A percentile compares a stretch with the other conserved stretches of the same genome.
phyloP scores from a whole-genome alignment of 2,113 vertebrate genomes.

The Caloenas nicobarica region DNA sequence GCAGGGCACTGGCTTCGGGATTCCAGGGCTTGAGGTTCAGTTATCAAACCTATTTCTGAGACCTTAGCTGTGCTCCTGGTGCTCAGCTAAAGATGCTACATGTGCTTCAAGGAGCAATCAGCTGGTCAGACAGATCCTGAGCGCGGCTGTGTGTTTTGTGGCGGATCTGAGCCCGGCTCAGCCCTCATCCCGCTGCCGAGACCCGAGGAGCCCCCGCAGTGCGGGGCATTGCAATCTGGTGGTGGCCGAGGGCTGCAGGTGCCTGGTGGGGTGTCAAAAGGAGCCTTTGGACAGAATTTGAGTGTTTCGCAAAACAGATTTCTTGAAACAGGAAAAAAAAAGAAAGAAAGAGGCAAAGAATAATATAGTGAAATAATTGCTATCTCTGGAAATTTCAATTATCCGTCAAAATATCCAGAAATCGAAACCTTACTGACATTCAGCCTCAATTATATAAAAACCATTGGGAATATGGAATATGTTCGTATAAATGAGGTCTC shows the following conservation, averaged over 20 bases:
- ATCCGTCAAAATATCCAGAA: slow-evolving; percentile 59
- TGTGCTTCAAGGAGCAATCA: not conserved
- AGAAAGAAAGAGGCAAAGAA: not conserved
- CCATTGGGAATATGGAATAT: slow-evolving; percentile 28
- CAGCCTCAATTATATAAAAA: slow-evolving; percentile 58
- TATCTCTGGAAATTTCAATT: slow-evolving; percentile 59
- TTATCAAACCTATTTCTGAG: not conserved
- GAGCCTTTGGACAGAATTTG: not conserved
- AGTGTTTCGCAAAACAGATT: not conserved
- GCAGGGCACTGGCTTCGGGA: not conserved
- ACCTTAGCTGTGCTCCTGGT: not conserved
- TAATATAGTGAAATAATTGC: slow-evolving; percentile 11
- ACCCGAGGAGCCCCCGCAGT: not conserved
- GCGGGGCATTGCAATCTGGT: not conserved
- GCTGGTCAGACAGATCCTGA: not conserved
- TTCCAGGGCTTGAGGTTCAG: not conserved
- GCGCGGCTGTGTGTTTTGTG: not conserved
- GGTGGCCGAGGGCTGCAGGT: not conserved
- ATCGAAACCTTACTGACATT: slow-evolving; percentile 58
- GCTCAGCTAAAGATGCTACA: not conserved
- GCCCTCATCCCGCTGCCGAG: no score
- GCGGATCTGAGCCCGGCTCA: no score
- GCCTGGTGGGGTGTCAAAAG: not conserved
- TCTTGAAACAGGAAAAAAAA: not conserved
- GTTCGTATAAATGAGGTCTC: slow-evolving; percentile 61